Conservation (phyloP, 2,888 invertebrate species). For the Synergus itoensis region DNA sequence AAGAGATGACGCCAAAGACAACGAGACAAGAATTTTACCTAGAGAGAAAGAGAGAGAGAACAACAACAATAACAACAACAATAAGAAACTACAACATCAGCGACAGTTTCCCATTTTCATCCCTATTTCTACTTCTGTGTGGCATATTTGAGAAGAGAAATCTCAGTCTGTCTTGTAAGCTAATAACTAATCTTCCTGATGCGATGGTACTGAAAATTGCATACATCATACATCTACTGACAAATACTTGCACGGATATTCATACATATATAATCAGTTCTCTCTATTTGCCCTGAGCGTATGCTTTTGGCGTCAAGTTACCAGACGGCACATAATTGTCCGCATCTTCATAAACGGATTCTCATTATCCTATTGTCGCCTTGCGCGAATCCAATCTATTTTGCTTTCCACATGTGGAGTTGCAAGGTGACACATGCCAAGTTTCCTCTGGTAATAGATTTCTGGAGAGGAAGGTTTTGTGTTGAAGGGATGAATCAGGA, state of each 20-base stretch:
- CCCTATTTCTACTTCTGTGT: conserved; percentile 59
- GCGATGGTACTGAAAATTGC: conserved; percentile 49
- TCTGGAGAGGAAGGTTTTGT: conserved; percentile 16
- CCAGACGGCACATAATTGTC: conserved; percentile 62
- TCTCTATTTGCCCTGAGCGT: conserved; percentile 32
- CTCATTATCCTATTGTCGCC: conserved; percentile 41
- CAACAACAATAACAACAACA: not conserved
- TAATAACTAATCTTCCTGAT: conserved; percentile 65
- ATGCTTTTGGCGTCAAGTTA: conserved; percentile 54
- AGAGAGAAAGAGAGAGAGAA: not conserved
- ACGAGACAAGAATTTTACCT: not conserved
- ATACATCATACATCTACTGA: conserved; percentile 1
- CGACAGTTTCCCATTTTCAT: conserved; percentile 51
- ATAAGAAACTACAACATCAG: not conserved
- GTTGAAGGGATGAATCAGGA: conserved; percentile 5
- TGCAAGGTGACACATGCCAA: conserved; percentile 46
- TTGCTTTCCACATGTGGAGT: conserved; percentile 27
- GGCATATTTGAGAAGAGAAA: conserved; percentile 43
- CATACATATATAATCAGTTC: not conserved
- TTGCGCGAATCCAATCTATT: conserved; percentile 47
- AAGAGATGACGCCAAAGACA: not conserved
- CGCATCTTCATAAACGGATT: conserved; percentile 65
- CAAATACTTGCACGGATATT: not conserved
- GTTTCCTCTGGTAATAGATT: conserved; percentile 38
- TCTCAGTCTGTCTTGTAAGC: conserved; percentile 59